A percentile compares a stretch with the other conserved stretches of the same genome.
Evolutionary conservation across 1,140 invertebrate species (phyloP).

Genomic region (Cydia amplana): DNA sequence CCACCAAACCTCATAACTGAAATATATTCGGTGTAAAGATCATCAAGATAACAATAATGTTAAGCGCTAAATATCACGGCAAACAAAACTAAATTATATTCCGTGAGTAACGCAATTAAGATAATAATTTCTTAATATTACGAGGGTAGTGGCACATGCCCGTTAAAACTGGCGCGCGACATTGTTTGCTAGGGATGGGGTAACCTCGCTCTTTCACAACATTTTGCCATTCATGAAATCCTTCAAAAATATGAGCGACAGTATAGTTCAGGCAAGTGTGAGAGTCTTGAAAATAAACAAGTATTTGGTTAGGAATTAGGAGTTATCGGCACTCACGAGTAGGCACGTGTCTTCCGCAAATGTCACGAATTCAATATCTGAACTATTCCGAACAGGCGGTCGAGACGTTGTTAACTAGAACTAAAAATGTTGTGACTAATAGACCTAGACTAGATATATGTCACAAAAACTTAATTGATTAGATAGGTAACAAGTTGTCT

Average conservation of each 20-base stretch:
- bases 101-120: slow-evolving; percentile 43
- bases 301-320: neutral
- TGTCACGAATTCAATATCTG: too few species aligned
- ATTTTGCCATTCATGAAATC: neutral
- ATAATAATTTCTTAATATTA: slow-evolving; percentile 45
- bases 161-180: slow-evolving; percentile 24
- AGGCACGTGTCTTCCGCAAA: too few species aligned
- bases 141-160: slow-evolving; percentile 35
- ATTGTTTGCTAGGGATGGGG: slow-evolving; percentile 11
- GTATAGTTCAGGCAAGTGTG: too few species aligned
- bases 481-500: too few species aligned
- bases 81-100: slow-evolving; percentile 40
- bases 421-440: too few species aligned
- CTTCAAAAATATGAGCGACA: too few species aligned
- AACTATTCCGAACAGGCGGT: too few species aligned
- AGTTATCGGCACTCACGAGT: too few species aligned
- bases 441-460: too few species aligned
- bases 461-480: too few species aligned
- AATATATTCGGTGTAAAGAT: slow-evolving; percentile 13
- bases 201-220: neutral
- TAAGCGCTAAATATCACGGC: slow-evolving; percentile 34
- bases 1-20: neutral
- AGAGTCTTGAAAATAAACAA: neutral
- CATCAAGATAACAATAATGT: slow-evolving; percentile 12
- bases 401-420: too few species aligned